These are phyloP conservation scores for Strix uralensis DNA, from an alignment of 2,113 vertebrate genomes.

Conservation along the genomic window DNA sequence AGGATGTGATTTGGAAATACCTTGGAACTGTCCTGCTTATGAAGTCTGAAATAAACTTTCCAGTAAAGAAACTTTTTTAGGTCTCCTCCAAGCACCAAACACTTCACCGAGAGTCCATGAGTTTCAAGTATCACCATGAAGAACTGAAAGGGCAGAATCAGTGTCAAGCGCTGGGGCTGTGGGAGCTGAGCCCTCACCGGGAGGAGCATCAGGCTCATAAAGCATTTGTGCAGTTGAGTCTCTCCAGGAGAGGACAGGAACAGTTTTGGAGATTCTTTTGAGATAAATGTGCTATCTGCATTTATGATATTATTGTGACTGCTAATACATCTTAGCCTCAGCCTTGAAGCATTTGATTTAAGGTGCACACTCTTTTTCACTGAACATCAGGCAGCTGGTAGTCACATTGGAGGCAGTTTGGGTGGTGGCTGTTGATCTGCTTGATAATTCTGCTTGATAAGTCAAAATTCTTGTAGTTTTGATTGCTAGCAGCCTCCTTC, in stretches of 20 bases:
- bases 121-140: accelerated
- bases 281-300: background rate
- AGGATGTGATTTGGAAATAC: background rate
- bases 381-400: background rate
- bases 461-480: background rate
- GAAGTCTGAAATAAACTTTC: background rate
- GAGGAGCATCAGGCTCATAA: background rate
- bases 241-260: background rate
- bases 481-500: background rate
- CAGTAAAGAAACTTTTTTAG: background rate
- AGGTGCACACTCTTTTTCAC: accelerated
- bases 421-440: background rate
- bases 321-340: background rate
- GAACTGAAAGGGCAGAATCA: background rate
- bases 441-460: background rate
- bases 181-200: background rate
- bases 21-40: background rate
- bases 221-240: background rate
- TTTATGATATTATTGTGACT: background rate
- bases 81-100: too few species aligned
- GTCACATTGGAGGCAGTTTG: background rate
- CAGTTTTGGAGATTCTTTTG: background rate
- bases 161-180: background rate
- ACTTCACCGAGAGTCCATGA: too few species aligned
- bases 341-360: background rate